Evolutionary conservation across 2,888 invertebrate species (phyloP).

Genomic region (Xylota segnis): DNA sequence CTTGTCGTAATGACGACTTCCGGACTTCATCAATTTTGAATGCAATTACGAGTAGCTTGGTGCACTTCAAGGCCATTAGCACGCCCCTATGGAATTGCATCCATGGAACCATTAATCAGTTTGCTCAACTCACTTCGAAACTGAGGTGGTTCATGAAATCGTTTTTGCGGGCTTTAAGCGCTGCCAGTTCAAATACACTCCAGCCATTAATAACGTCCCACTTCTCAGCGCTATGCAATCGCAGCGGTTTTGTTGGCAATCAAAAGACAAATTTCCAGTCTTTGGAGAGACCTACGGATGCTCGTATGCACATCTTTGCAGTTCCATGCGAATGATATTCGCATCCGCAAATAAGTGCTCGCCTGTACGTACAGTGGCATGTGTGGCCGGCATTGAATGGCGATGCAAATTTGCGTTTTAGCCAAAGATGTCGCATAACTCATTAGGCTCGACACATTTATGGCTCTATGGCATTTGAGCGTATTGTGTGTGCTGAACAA

Average conservation of each 20-base stretch:
- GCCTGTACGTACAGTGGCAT: neutral
- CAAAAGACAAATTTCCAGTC: neutral
- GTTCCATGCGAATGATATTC: slow-evolving; percentile 42
- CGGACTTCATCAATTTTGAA: too few species aligned
- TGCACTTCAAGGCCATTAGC: too few species aligned
- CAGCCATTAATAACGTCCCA: slow-evolving; percentile 5
- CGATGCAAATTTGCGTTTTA: slow-evolving; percentile 53
- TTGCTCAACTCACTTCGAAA: neutral
- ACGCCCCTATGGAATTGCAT: neutral
- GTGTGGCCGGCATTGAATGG: slow-evolving; percentile 41
- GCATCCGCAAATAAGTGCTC: slow-evolving; percentile 43
- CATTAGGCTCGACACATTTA: slow-evolving; percentile 57
- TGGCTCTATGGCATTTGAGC: slow-evolving; percentile 20
- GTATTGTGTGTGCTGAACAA: slow-evolving; percentile 4
- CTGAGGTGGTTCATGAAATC: neutral
- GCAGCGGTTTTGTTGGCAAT: slow-evolving; percentile 9
- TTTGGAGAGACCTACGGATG: neutral
- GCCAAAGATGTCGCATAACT: slow-evolving; percentile 55
- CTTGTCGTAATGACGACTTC: too few species aligned
- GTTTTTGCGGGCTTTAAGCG: neutral
- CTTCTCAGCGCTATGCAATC: slow-evolving; percentile 7
- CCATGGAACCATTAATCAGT: neutral
- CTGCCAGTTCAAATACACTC: too few species aligned
- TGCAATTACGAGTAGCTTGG: too few species aligned
- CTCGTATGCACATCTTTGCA: slow-evolving; percentile 1